Percentiles rank a stretch among this genome's conserved stretches.
Evolutionary conservation across 2,113 vertebrate species (phyloP).

Genomic region (Cavia aperea): DNA sequence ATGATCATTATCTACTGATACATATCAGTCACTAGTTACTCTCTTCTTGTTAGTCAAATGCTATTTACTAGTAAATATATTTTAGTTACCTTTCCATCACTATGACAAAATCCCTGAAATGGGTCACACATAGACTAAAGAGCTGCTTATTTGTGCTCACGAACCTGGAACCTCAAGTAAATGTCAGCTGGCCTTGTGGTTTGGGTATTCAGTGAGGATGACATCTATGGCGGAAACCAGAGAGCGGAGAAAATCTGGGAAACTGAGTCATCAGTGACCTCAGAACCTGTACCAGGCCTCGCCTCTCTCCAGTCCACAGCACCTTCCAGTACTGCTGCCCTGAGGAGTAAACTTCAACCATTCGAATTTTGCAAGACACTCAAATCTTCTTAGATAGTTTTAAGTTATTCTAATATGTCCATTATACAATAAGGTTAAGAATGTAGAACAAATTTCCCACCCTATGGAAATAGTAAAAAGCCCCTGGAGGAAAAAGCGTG

Average conservation of each 20-base stretch:
- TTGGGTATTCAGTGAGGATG: neutral
- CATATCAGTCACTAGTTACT: neutral
- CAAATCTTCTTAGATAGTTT: neutral
- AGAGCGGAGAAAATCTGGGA: neutral
- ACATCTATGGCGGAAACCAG: no score
- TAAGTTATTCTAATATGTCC: neutral
- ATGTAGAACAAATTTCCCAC: neutral
- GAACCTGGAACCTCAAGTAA: neutral
- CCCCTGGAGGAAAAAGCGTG: neutral
- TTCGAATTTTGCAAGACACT: neutral
- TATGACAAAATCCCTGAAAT: neutral
- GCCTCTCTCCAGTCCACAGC: neutral
- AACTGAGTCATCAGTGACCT: neutral
- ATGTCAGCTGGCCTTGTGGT: no score
- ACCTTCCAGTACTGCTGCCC: neutral
- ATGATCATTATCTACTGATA: neutral
- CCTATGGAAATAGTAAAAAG: constrained; percentile 33
- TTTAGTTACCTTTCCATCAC: neutral
- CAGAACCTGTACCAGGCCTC: neutral
- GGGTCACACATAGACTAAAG: no score
- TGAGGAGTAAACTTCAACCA: neutral
- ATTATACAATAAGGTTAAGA: neutral
- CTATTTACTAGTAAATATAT: neutral
- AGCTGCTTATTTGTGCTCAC: neutral
- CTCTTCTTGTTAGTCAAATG: neutral